These are phyloP conservation scores for Carabus problematicus DNA, from an alignment of 2,888 invertebrate species.

Conservation along the genomic window DNA sequence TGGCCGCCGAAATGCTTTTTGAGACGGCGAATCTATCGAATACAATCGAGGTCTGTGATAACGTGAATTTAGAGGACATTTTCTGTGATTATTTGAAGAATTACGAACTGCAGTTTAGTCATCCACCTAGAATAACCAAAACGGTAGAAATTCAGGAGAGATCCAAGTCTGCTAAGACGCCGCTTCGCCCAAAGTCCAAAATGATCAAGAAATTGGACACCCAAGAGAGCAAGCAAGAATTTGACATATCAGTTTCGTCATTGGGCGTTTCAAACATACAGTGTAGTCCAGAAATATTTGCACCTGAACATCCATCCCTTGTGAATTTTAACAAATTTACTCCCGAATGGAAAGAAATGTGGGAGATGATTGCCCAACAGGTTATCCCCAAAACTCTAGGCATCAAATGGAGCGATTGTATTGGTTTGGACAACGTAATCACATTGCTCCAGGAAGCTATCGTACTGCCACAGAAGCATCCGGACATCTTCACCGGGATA, in stretches of 20 bases:
- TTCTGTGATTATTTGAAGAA: slow-evolving; percentile 89
- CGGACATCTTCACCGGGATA: slow-evolving; percentile 72
- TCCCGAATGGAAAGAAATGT: slow-evolving; percentile 70
- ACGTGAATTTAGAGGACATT: slow-evolving; percentile 87
- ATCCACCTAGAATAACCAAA: slow-evolving; percentile 82
- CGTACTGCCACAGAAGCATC: slow-evolving; percentile 79
- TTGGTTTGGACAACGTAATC: slow-evolving; percentile 78
- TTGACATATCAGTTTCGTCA: slow-evolving; percentile 23
- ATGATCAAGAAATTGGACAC: slow-evolving; percentile 44
- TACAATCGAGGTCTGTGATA: slow-evolving; percentile 83
- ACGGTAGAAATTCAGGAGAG: slow-evolving; percentile 50
- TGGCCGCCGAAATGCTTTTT: slow-evolving; percentile 70
- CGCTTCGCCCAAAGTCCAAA: slow-evolving; percentile 45
- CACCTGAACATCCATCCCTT: background rate
- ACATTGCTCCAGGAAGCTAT: slow-evolving; percentile 84
- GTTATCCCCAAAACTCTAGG: slow-evolving; percentile 65
- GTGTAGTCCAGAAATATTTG: slow-evolving; percentile 50
- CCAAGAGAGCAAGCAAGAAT: slow-evolving; percentile 8
- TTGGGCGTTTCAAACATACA: slow-evolving; percentile 15
- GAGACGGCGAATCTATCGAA: slow-evolving; percentile 77
- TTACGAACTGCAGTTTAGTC: slow-evolving; percentile 84
- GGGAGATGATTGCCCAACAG: slow-evolving; percentile 70
- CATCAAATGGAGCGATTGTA: slow-evolving; percentile 82
- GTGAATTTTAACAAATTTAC: slow-evolving; percentile 54
- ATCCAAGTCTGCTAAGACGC: slow-evolving; percentile 35